These are phyloP conservation scores for silkworm (Bombyx mori) DNA, from an alignment of 1,140 invertebrate species.

Conservation along the genomic window ASM3026992v2 NC_085125.1:4756501-4757000, in stretches of 20 bases:
- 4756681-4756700: slow-evolving; percentile 41
- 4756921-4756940: slow-evolving; percentile 22
- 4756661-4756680: slow-evolving; percentile 46
- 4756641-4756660: slow-evolving; percentile 74
- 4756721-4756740: slow-evolving; percentile 66
- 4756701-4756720: slow-evolving; percentile 57
- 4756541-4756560: slow-evolving; percentile 73
- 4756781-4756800: slow-evolving; percentile 50
- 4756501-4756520: slow-evolving; percentile 49
- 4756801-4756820: slow-evolving; percentile 54
- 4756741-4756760: slow-evolving; percentile 60
- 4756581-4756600: slow-evolving; percentile 50
- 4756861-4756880: slow-evolving; percentile 62
- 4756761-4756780: slow-evolving; percentile 60
- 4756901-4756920: too few relatives aligned
- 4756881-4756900: too few relatives aligned
- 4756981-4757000: not conserved
- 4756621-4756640: slow-evolving; percentile 76
- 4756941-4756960: too few relatives aligned
- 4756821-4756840: slow-evolving; percentile 63
- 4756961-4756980: slow-evolving; percentile 2
- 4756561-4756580: slow-evolving; percentile 67
- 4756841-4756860: slow-evolving; percentile 54
- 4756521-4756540: slow-evolving; percentile 39
- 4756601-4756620: slow-evolving; percentile 32